Conservation (phyloP, 2,113 vertebrate genomes). For the Odontophorus gujanensis region DNA sequence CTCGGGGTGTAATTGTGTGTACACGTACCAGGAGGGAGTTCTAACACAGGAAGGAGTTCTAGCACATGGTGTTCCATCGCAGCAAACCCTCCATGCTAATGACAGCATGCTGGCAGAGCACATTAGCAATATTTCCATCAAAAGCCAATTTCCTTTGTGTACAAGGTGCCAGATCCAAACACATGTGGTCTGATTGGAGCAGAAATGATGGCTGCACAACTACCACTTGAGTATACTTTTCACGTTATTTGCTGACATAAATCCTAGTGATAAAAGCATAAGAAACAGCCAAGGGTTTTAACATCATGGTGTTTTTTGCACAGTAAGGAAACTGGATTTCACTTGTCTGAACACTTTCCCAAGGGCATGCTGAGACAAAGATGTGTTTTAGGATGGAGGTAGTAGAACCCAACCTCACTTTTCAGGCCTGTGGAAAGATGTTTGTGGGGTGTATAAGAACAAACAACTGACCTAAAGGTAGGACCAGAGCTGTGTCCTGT, state of each 20-base stretch:
- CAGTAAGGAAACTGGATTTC: background rate
- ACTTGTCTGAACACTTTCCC: background rate
- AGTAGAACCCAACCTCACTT: background rate
- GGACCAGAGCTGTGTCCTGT: background rate
- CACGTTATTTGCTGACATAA: slow-evolving; percentile 12
- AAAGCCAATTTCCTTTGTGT: slow-evolving; percentile 10
- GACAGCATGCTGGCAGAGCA: slow-evolving; percentile 36
- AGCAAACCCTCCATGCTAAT: background rate
- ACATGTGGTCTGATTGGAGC: background rate
- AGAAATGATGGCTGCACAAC: background rate
- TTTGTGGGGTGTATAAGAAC: background rate
- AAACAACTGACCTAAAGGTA: background rate
- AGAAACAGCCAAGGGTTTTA: background rate
- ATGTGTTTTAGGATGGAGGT: background rate
- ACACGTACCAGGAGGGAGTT: background rate
- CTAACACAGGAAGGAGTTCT: background rate
- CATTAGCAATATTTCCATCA: slow-evolving; percentile 26
- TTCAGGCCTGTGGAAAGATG: background rate
- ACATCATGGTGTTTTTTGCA: background rate
- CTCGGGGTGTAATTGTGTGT: background rate
- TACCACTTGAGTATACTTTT: background rate
- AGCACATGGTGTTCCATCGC: slow-evolving; percentile 2
- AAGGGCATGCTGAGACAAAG: background rate
- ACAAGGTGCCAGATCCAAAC: background rate
- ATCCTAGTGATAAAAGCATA: background rate